Base-by-base conservation (phyloP, 92 coral and sea anemone genomes). In the Pocillopora grandis region DNA sequence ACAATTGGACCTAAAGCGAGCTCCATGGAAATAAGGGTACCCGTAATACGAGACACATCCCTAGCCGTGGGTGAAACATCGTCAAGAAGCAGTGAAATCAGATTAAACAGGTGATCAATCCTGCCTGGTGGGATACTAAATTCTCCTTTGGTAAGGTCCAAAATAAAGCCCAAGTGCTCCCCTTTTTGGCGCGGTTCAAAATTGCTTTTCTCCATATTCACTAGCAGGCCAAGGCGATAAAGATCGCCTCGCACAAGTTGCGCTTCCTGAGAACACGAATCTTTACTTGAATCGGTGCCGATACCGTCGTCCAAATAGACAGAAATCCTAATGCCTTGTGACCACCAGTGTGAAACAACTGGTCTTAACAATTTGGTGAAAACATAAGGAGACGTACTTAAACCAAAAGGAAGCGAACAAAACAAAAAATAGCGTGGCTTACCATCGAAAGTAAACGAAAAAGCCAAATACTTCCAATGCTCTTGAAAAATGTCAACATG, bases 1-100 rank as follows among this genome's bases (percentile, higher is more conserved):
- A 81, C 85, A 59, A 89, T 68, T 27, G 90, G 95, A 58, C 89
- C 92, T 6, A 89, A 83, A 1, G 88, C 92, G 31, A 89, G 88
- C 13, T 85, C 78, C 89, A 84, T 81, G 58, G 95, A 89, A 42
- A 86, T 82, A 55, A 91, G 75, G 58, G 86, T 86, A 19, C 92
- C 92, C 35, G 89, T 90, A 19, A 78, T 75, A 58, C 86, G 58
- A 21, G 87, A 83, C 71, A 91, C 58, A 16, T 15, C 69, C 42
- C 83, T 48, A 35, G 87, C 92, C 33, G 80, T 71, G 37, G 81
- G 82, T 37, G 82, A 64, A 2, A 78, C 62, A 64, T 37, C 62
- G 16, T 78, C 82, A 78, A 61, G 61, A 78, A 78, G 82, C 82
- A 78, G 72, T 62, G 81, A 77, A 62, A 77, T 42, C 81, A 63